Base-by-base conservation (phyloP, 2,888 invertebrate genomes). In the Drosophila kuntzei region DNA sequence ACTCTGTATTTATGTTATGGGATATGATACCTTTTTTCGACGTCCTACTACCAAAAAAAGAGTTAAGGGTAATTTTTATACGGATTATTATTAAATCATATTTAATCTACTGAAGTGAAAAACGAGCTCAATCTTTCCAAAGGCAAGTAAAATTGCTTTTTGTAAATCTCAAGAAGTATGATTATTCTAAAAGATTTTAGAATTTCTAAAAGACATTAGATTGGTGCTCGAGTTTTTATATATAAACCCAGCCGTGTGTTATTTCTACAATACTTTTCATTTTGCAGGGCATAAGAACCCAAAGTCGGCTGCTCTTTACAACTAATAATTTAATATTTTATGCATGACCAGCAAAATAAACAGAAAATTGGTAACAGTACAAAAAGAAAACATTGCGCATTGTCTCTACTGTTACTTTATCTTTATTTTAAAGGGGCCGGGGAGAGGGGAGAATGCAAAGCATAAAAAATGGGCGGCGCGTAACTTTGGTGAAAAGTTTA, bases 321-420 rank as follows among this genome's bases (percentile, higher is more conserved):
- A 81, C 79, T 87, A 87, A 86, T 86, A 86, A 87, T 86, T 89
- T 89, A 72, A 87, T 89, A 86, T 86, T 86, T 89, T 81, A 86
- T 89, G 85, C 85, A 87, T 89, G 85, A 89, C 78, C 75, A 73
- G 89, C 70, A 89, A 84, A 81, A 87, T 87, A 89, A 86, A 87
- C 89, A 84, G 67, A 63, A 65, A 74, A 73, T 82, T 75, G 76
- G 70, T 71, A 80, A 76, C 57, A 55, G 43, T 53, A 68, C 55
- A 72, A 69, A 58, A 65, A 39, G 49, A 59, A 62, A 77, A 71
- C 72, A 76, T 72, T 79, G 64, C 46, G 50, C 67, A 70, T 82
- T 84, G 86, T 82, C 83, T 74, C 64, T 55, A 44, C 66, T 57
- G 41, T 62, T 61, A 65, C 50, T 47, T 68, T 46, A 20, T 20